Conservation (phyloP, 2,888 invertebrate genomes). For the Stenurella melanura region DNA sequence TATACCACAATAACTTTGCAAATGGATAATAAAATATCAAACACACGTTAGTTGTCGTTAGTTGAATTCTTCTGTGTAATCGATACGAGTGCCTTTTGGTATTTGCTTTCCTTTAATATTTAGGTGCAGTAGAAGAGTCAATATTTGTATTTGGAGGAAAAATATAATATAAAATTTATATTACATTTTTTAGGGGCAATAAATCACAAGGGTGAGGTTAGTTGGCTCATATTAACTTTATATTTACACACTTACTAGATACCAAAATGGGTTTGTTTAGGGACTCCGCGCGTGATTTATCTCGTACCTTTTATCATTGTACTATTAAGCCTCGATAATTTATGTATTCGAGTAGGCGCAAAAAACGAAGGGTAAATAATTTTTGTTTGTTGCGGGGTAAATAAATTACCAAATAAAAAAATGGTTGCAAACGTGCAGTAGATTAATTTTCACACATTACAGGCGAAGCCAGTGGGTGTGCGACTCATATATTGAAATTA, state of each 20-base stretch:
- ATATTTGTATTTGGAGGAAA: slow-evolving; percentile 31
- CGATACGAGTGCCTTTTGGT: neutral
- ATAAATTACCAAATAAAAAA: slow-evolving; percentile 49
- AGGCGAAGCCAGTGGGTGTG: neutral
- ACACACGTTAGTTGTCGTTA: slow-evolving; percentile 22
- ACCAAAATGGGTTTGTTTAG: slow-evolving; percentile 51
- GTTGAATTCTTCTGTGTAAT: neutral
- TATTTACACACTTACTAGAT: slow-evolving; percentile 49
- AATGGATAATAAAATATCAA: slow-evolving; percentile 16
- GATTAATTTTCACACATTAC: slow-evolving; percentile 8
- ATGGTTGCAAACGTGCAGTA: slow-evolving; percentile 13
- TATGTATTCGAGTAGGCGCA: slow-evolving; percentile 48
- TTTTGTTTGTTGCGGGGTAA: slow-evolving; percentile 51
- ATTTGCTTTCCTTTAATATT: neutral
- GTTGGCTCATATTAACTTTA: slow-evolving; percentile 44
- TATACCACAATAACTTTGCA: slow-evolving; percentile 28
- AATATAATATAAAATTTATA: slow-evolving; percentile 31
- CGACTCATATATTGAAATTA: neutral
- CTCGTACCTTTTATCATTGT: slow-evolving; percentile 45
- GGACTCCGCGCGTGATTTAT: slow-evolving; percentile 47
- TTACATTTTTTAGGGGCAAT: slow-evolving; percentile 40
- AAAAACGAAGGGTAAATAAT: slow-evolving; percentile 50
- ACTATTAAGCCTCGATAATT: slow-evolving; percentile 46
- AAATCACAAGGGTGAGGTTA: slow-evolving; percentile 44
- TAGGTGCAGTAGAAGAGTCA: slow-evolving; percentile 11